Percentiles rank a stretch among this genome's conserved stretches.
Conservation (phyloP, 1,140 invertebrate species). For the Lordiphosa stackelbergi region DNA sequence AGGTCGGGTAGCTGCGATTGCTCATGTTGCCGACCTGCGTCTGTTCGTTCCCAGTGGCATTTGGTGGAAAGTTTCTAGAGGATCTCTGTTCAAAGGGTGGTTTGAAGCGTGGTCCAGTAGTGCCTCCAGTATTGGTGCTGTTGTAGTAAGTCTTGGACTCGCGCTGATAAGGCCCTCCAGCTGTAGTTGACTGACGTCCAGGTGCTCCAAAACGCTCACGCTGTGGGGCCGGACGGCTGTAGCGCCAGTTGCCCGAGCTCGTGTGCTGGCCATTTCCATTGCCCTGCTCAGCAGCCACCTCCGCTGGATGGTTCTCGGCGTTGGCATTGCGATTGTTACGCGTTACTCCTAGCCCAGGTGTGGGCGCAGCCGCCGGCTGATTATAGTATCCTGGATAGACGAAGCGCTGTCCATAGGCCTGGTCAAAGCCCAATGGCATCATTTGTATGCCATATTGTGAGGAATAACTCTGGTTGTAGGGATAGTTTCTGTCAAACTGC, state of each 20-base stretch:
- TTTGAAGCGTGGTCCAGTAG: constrained; percentile 25
- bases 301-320: background rate
- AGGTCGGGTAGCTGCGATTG: background rate
- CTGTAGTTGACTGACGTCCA: constrained; percentile 18
- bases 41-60: background rate
- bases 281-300: constrained; percentile 2
- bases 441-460: constrained; percentile 50
- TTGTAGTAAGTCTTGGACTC: constrained; percentile 56
- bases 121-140: constrained; percentile 14
- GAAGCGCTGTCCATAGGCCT: constrained; percentile 45
- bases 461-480: constrained; percentile 53
- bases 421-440: constrained; percentile 55
- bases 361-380: constrained; percentile 18
- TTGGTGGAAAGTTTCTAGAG: constrained; percentile 2
- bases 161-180: constrained; percentile 19
- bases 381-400: constrained; percentile 54
- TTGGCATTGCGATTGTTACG: constrained; percentile 25
- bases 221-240: constrained; percentile 3
- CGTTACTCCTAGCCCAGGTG: constrained; percentile 7
- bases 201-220: constrained; percentile 23
- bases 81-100: constrained; percentile 20
- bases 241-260: constrained; percentile 17
- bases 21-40: background rate
- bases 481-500: constrained; percentile 66
- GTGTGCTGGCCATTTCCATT: constrained; percentile 7